Base-by-base conservation (phyloP, 2,113 vertebrate species). In the Odobenus rosmarus region DNA sequence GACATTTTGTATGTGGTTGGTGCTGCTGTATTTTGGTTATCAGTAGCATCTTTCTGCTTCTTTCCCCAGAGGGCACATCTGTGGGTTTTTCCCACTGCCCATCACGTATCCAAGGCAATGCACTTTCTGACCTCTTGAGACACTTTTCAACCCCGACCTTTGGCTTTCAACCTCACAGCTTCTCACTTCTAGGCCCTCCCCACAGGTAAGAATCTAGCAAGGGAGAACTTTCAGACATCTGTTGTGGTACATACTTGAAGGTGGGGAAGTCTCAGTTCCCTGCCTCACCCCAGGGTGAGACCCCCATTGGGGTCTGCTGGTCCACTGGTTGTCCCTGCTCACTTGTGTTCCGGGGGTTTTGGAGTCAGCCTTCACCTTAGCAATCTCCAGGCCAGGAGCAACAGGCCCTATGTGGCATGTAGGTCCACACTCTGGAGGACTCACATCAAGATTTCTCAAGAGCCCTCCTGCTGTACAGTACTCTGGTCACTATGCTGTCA, bases 401-500 rank as follows among this genome's bases (percentile, higher is more conserved):
- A 11, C 13, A n/a, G 7, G 39, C 39, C 53, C 31, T 18, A 12
- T 1, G 7, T 28, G 36, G 36, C 28, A 42, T 24, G 10, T 11
- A 36, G 12, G 12, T 36, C 61, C 36, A 57, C 4, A 5, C 24
- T 23, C 59, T 69, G 18, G 7, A 5, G 39, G 74, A 31, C 51
- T 9, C 19, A 26, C 26, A 23, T 5, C 5, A 15, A 39, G 77
- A 7, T 67, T 49, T 33, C 33, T 23, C 39, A 92, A 16, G 10
- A 31, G 76, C 23, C n/a, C 51, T 46, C 53, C 67, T 72, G 42
- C 31, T 33, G 19, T 31, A 26, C 6, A 13, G 49, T 36, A 88
- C 39, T 33, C 9, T 1, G 1, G 12, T 28, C 12, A 6, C 26
- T 72, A 11, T 0, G 5, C 31, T 55, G 39, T n/a, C 21, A 8